These are phyloP conservation scores for Ifrita kowaldi DNA, from an alignment of 2,113 vertebrate species.

Conservation along the genomic window DNA sequence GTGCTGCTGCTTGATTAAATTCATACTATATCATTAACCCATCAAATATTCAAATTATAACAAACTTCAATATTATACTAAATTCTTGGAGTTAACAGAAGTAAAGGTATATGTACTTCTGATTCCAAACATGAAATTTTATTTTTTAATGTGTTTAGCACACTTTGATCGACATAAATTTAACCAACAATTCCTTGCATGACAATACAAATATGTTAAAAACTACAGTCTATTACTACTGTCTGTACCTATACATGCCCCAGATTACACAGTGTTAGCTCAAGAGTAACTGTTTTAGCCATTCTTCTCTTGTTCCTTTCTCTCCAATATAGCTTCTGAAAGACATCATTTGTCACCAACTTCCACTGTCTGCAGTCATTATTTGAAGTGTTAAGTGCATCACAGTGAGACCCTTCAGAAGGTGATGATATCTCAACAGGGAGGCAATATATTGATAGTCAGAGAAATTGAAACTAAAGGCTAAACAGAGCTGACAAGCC, in stretches of 20 bases:
- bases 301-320: background rate
- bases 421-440: background rate
- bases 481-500: background rate
- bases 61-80: background rate
- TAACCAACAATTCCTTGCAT: background rate
- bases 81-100: background rate
- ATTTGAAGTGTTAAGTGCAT: background rate
- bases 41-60: background rate
- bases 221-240: background rate
- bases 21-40: background rate
- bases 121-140: background rate
- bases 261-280: background rate
- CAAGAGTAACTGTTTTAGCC: background rate
- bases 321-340: background rate
- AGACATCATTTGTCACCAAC: background rate
- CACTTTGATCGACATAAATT: background rate
- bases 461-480: background rate
- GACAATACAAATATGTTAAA: background rate
- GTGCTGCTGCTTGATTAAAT: slow-evolving; percentile 21
- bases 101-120: background rate
- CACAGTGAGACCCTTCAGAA: background rate
- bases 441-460: background rate
- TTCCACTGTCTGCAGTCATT: background rate
- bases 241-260: background rate
- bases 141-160: background rate